Base-by-base conservation (phyloP, 2,113 vertebrate species). In the Cryptotis parvus region DNA sequence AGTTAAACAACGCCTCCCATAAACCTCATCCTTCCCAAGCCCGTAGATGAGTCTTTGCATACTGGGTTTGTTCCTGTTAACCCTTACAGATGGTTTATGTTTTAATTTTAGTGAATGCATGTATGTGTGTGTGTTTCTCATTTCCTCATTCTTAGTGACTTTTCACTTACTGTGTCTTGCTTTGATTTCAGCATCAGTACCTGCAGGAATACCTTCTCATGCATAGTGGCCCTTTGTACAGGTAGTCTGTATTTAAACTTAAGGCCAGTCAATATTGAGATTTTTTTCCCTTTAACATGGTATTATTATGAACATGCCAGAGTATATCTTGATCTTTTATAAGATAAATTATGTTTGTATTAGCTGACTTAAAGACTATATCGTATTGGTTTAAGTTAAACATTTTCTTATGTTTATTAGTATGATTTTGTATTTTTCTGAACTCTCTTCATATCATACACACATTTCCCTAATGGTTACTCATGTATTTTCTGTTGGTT, bases 311-410 rank as follows among this genome's bases (percentile, higher is more conserved):
- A 95, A 72, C 12, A 79, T 70, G 80, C 26, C 9, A 33, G 52
- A 78, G 11, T 45, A 29, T 55, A 11, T 75, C 4, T 91, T 83
- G n/a, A 10, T 22, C 0, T 43, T 80, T 84, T 82, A 35, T 81
- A 94, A 70, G 20, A 58, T 79, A 72, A 94, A 85, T 78, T 90
- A 61, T 16, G 4, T 74, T 37, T 94, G 11, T 3, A 74, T 79
- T 89, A 78, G 14, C 37, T 81, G 3, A 29, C 52, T 72, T 33
- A 61, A 41, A 65, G 9, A 0, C 1, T 92, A 39, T 24, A 15
- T 82, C 82, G 81, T 70, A 55, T 92, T 74, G 41, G 26, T 65
- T 92, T 94, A 87, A 80, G 6, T 66, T 92, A 61, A 90, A 87
- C 39, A 39, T 84, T 82, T 91, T 52, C 33, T 87, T 9, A 22